These are phyloP conservation scores for Timema podura DNA, from an alignment of 2,888 invertebrate genomes.

Conservation along the genomic window DNA sequence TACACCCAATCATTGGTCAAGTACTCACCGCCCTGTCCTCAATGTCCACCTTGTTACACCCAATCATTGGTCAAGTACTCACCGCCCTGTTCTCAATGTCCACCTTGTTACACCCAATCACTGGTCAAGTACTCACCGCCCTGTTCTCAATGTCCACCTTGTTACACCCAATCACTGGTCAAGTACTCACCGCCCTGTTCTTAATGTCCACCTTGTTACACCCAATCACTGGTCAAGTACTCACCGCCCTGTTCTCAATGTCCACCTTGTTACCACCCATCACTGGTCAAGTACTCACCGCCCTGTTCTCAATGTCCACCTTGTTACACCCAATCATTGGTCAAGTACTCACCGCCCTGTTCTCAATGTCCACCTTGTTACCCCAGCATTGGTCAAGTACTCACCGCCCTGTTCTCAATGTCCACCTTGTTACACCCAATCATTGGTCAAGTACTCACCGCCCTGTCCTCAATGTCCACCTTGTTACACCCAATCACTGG, in stretches of 20 bases:
- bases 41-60: slow-evolving; percentile 91
- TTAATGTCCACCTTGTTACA: slow-evolving; percentile 96
- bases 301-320: slow-evolving; percentile 86
- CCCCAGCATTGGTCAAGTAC: slow-evolving; percentile 51
- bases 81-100: slow-evolving; percentile 88
- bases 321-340: slow-evolving; percentile 67
- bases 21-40: slow-evolving; percentile 77
- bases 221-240: slow-evolving; percentile 35
- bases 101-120: slow-evolving; percentile 76
- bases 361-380: slow-evolving; percentile 94
- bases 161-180: slow-evolving; percentile 56
- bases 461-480: slow-evolving; percentile 86
- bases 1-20: slow-evolving; percentile 49
- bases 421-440: slow-evolving; percentile 85
- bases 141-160: slow-evolving; percentile 92
- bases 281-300: slow-evolving; percentile 52
- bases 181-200: slow-evolving; percentile 69
- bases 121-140: slow-evolving; percentile 55
- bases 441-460: slow-evolving; percentile 52
- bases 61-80: slow-evolving; percentile 39
- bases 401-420: slow-evolving; percentile 81
- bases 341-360: slow-evolving; percentile 65
- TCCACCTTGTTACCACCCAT: slow-evolving; percentile 87
- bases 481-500: slow-evolving; percentile 67
- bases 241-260: slow-evolving; percentile 81